Evolutionary conservation across 1,140 invertebrate genomes (phyloP).

Genomic region (Plectrocnemia conspersa): DNA sequence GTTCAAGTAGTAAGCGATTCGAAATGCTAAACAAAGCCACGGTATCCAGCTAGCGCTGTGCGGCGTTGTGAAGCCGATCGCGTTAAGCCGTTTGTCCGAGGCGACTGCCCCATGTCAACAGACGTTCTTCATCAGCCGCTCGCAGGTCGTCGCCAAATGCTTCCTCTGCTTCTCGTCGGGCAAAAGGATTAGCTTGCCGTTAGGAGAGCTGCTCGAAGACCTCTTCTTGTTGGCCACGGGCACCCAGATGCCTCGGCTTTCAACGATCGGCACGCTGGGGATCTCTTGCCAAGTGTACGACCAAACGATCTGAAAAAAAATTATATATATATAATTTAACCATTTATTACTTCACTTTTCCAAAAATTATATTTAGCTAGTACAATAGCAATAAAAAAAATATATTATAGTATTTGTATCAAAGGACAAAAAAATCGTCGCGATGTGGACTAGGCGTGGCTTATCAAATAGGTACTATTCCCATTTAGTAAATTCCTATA

Average conservation of each 20-base stretch:
- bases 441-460: too few relatives aligned
- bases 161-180: constrained; percentile 46
- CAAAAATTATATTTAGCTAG: too few relatives aligned
- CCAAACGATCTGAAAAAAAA: constrained; percentile 45
- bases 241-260: constrained; percentile 46
- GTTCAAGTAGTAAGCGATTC: constrained; percentile 45
- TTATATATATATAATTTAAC: constrained; percentile 8
- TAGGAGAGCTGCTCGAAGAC: constrained; percentile 45
- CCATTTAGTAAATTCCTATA: background rate
- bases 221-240: constrained; percentile 43
- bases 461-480: too few relatives aligned
- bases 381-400: too few relatives aligned
- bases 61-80: constrained; percentile 46
- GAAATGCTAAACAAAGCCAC: constrained; percentile 18
- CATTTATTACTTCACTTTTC: too few relatives aligned
- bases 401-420: too few relatives aligned
- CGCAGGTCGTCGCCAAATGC: constrained; percentile 43
- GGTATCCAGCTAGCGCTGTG: constrained; percentile 37
- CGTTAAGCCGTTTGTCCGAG: constrained; percentile 35
- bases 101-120: constrained; percentile 46
- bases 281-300: constrained; percentile 48
- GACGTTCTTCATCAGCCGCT: constrained; percentile 40
- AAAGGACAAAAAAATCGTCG: too few relatives aligned
- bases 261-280: constrained; percentile 43
- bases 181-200: constrained; percentile 41